Evolutionary conservation across 53 echinoderm and acorn worm species (phyloP).

Genomic region (Holothuria leucospilota): DNA sequence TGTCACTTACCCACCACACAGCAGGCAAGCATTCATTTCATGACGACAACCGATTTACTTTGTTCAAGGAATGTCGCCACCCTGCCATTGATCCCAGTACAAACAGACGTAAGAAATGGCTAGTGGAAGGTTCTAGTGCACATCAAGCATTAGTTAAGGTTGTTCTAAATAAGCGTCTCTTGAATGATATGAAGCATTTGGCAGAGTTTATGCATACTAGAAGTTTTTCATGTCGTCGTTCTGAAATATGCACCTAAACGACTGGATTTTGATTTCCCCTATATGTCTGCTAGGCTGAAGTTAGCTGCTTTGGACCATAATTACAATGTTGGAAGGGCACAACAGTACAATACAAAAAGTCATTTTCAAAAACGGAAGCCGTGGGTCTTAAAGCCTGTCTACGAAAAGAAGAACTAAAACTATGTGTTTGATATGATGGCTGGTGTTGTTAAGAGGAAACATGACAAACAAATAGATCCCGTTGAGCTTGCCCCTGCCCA

Average conservation of each 20-base stretch:
- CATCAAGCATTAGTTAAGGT: no score
- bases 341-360: neutral
- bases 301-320: no score
- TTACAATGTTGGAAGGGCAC: no score
- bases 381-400: conserved; percentile 14
- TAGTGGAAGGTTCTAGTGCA: no score
- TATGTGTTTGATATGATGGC: conserved; percentile 16
- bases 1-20: conserved; percentile 16
- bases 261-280: no score
- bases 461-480: neutral
- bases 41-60: neutral
- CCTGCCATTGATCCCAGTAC: neutral
- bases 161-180: no score
- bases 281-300: no score
- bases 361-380: neutral
- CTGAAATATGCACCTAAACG: no score
- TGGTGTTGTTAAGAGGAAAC: neutral
- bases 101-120: no score
- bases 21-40: conserved; percentile 1
- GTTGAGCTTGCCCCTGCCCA: conserved; percentile 11
- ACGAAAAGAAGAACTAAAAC: conserved; percentile 13
- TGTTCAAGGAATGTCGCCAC: neutral
- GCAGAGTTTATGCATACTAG: no score
- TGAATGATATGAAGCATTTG: no score
- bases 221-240: no score